These are phyloP conservation scores for Drosophila greeni DNA, from an alignment of 2,888 invertebrate genomes.

Conservation along the genomic window DNA sequence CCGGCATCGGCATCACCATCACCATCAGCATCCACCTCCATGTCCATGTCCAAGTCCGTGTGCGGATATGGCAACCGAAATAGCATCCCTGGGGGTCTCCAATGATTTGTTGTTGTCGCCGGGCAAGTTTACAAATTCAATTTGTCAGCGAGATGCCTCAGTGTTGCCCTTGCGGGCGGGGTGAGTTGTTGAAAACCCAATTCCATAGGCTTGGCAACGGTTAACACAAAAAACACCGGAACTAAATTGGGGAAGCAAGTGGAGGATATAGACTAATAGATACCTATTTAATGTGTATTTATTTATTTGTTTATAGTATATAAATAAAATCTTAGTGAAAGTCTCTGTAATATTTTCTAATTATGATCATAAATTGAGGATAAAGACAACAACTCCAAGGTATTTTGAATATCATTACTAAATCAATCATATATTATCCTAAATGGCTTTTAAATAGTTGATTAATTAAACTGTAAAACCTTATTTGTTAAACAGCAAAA, in stretches of 20 bases:
- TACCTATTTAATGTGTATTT: no score
- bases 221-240: slow-evolving; percentile 25
- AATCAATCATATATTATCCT: no score
- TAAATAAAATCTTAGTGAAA: no score
- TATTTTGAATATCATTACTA: no score
- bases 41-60: slow-evolving; percentile 8
- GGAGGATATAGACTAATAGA: background rate
- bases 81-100: slow-evolving; percentile 38
- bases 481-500: no score
- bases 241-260: slow-evolving; percentile 2
- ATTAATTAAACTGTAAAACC: no score
- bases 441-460: no score
- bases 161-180: slow-evolving; percentile 26
- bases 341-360: no score
- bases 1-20: slow-evolving; percentile 40
- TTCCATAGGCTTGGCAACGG: slow-evolving; percentile 65
- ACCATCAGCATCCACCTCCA: slow-evolving; percentile 26
- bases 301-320: no score
- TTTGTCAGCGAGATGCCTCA: slow-evolving; percentile 68
- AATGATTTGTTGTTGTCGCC: slow-evolving; percentile 67
- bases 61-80: slow-evolving; percentile 22
- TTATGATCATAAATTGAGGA: no score
- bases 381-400: no score
- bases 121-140: slow-evolving; percentile 68
- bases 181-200: slow-evolving; percentile 49